A percentile compares a stretch with the other conserved stretches of the same genome.
Conservation (phyloP, 2,888 invertebrate genomes). For the Euplagia quadripunctaria region DNA sequence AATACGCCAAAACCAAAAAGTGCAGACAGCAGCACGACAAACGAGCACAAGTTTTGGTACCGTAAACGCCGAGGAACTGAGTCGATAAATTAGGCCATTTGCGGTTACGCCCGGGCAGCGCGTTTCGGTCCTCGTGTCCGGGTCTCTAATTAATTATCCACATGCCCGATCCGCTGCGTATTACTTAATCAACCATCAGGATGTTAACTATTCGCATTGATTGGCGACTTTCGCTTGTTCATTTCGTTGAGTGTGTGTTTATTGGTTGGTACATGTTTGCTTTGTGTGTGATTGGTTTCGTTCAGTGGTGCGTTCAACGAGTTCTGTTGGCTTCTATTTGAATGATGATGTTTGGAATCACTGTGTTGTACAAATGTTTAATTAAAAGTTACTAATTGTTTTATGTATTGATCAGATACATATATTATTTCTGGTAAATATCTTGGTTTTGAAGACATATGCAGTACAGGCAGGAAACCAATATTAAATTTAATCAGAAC, state of each 20-base stretch:
- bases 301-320: constrained; percentile 18
- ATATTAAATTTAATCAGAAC: too few relatives aligned
- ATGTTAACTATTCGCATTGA: constrained; percentile 62
- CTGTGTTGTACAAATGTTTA: neutral
- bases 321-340: neutral
- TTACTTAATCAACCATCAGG: constrained; percentile 71
- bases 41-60: constrained; percentile 16
- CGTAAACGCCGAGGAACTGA: constrained; percentile 55
- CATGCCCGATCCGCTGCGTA: constrained; percentile 58
- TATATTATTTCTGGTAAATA: too few relatives aligned
- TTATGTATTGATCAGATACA: neutral
- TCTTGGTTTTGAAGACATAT: too few relatives aligned
- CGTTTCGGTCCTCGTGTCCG: constrained; percentile 55
- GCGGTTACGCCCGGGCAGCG: constrained; percentile 56
- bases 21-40: too few relatives aligned
- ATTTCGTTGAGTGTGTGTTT: constrained; percentile 55
- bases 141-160: constrained; percentile 73
- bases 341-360: constrained; percentile 3
- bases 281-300: constrained; percentile 39
- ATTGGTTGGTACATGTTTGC: constrained; percentile 37
- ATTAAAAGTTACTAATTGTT: neutral
- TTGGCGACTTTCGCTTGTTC: constrained; percentile 56
- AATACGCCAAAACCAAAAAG: neutral
- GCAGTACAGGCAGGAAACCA: too few relatives aligned
- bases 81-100: constrained; percentile 77